Evolutionary conservation across 30 jellyfish, hydroid and myxozoan genomes (phyloP).

Genomic region (Chrysaora quinquecirrha): DNA sequence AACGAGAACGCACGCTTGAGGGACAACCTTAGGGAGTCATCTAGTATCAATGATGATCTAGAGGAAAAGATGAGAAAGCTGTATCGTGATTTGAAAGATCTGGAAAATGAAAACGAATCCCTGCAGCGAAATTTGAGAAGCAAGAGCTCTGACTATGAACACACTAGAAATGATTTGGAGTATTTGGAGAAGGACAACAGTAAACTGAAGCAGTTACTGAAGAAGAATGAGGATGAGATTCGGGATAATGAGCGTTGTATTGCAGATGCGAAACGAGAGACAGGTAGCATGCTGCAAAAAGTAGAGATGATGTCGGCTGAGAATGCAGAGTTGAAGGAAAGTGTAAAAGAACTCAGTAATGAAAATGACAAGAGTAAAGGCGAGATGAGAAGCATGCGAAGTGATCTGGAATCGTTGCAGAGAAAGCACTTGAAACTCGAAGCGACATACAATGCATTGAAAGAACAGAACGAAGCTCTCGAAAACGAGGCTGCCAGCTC

Average conservation of each 20-base stretch:
- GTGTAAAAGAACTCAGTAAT: slow-evolving; percentile 33
- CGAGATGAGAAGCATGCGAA: slow-evolving; percentile 27
- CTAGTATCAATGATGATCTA: slow-evolving; percentile 29
- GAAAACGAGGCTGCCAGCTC: slow-evolving; percentile 52
- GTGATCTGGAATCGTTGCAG: slow-evolving; percentile 39
- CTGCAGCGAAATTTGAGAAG: slow-evolving; percentile 24
- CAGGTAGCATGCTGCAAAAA: slow-evolving; percentile 30
- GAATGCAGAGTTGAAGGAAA: slow-evolving; percentile 21
- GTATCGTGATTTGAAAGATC: slow-evolving; percentile 50
- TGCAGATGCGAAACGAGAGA: slow-evolving; percentile 30
- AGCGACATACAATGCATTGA: slow-evolving; percentile 50
- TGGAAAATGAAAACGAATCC: slow-evolving; percentile 38
- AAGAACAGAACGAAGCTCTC: slow-evolving; percentile 67
- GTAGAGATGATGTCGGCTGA: slow-evolving; percentile 20
- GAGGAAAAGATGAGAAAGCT: slow-evolving; percentile 50
- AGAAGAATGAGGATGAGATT: slow-evolving; percentile 50
- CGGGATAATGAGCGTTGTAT: neutral
- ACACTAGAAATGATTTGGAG: slow-evolving; percentile 51
- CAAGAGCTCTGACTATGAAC: slow-evolving; percentile 44
- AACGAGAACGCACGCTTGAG: slow-evolving; percentile 48
- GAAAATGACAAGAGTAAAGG: slow-evolving; percentile 38
- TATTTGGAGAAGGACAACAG: slow-evolving; percentile 48
- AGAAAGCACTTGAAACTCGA: slow-evolving; percentile 59
- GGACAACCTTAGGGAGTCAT: slow-evolving; percentile 34
- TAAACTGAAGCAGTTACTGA: slow-evolving; percentile 37